Conservation (phyloP, 1,140 invertebrate species). For the Carposina sasakii region DNA sequence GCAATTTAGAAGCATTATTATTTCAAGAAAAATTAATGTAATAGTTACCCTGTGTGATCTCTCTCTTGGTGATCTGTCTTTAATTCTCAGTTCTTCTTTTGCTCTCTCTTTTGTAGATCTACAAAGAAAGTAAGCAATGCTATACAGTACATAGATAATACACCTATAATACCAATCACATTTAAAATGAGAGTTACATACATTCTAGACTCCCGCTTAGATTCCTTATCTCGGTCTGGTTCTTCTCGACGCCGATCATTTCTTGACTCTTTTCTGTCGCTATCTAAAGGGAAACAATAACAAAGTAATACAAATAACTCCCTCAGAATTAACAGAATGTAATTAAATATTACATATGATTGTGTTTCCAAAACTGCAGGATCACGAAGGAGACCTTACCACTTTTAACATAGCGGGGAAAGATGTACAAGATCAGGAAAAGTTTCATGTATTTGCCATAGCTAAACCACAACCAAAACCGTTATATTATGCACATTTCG, state of each 20-base stretch:
- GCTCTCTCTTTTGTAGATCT: slow-evolving; percentile 51
- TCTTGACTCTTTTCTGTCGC: slow-evolving; percentile 51
- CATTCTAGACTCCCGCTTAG: slow-evolving; percentile 58
- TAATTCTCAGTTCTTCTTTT: slow-evolving; percentile 55
- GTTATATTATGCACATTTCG: too few relatives aligned
- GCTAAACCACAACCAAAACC: too few relatives aligned
- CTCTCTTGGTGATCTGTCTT: slow-evolving; percentile 58
- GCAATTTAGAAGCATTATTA: too few relatives aligned
- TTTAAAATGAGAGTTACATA: slow-evolving; percentile 28
- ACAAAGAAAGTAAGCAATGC: slow-evolving; percentile 10
- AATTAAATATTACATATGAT: too few relatives aligned
- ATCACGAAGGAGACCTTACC: too few relatives aligned
- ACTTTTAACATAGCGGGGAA: too few relatives aligned
- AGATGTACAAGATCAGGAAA: too few relatives aligned
- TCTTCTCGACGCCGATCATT: slow-evolving; percentile 54
- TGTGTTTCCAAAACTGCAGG: too few relatives aligned
- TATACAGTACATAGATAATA: not conserved
- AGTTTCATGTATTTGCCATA: too few relatives aligned
- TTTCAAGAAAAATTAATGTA: too few relatives aligned
- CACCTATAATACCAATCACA: not conserved
- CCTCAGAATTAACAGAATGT: too few relatives aligned
- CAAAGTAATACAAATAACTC: not conserved
- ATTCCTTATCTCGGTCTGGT: slow-evolving; percentile 53
- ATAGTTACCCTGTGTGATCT: slow-evolving; percentile 58
- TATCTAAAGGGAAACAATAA: slow-evolving; percentile 29